Conservation (phyloP, 2,888 invertebrate genomes). For the Leptogaster cylindrica region DNA sequence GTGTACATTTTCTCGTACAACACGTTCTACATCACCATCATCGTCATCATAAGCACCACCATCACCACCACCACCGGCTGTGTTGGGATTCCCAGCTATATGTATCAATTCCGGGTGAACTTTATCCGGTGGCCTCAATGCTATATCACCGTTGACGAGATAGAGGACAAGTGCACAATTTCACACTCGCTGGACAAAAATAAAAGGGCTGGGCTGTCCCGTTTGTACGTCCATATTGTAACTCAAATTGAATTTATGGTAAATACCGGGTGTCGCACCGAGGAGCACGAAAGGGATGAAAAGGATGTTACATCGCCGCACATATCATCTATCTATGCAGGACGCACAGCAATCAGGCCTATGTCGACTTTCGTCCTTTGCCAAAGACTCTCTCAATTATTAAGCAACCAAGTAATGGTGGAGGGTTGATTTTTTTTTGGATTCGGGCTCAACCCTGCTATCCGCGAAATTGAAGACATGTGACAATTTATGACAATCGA, state of each 20-base stretch:
- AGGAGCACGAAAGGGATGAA: conserved; percentile 21
- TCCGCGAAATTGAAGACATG: neutral
- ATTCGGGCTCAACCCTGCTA: conserved; percentile 30
- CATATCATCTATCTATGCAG: too few relatives aligned
- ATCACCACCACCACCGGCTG: neutral
- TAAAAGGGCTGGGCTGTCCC: conserved; percentile 41
- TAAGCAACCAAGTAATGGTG: conserved; percentile 10
- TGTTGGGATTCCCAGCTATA: neutral
- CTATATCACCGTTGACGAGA: conserved; percentile 26
- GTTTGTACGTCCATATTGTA: conserved; percentile 46
- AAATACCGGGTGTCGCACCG: conserved; percentile 38
- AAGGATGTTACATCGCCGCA: conserved; percentile 9
- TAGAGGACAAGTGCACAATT: conserved; percentile 49
- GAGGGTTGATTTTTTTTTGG: neutral
- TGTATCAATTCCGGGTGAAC: conserved; percentile 32
- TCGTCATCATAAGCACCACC: conserved; percentile 5
- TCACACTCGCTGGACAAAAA: conserved; percentile 49
- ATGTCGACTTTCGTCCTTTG: neutral
- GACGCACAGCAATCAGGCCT: neutral
- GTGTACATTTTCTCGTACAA: conserved; percentile 21
- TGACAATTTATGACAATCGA: conserved; percentile 12
- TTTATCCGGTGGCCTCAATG: conserved; percentile 21
- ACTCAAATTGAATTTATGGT: conserved; percentile 48
- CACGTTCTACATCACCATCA: conserved; percentile 29
- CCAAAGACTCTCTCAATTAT: conserved; percentile 27